phyloP scores from a whole-genome alignment of 2,113 vertebrate genomes.

The Burhinus oedicnemus region DNA sequence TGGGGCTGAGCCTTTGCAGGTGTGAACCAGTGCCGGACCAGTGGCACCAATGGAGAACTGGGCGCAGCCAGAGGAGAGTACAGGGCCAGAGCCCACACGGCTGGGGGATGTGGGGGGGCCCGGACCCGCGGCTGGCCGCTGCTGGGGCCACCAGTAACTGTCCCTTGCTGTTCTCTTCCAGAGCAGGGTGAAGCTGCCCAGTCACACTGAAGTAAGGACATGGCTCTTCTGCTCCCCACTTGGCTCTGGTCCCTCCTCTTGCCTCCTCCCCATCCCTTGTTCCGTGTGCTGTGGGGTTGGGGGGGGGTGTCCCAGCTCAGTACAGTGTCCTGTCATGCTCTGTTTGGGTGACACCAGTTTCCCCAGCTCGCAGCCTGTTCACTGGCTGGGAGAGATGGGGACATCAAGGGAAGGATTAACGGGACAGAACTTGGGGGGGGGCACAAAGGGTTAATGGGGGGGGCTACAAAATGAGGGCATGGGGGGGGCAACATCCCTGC shows the following conservation, averaged over 20 bases:
- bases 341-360: neutral
- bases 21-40: neutral
- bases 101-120: neutral
- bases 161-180: constrained; percentile 82
- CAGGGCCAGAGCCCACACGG: neutral
- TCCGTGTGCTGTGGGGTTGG: neutral
- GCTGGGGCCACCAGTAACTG: constrained; percentile 31
- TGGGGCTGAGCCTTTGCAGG: neutral
- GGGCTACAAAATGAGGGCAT: neutral
- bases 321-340: neutral
- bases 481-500: neutral
- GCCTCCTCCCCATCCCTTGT: constrained; percentile 63
- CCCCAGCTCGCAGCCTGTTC: neutral
- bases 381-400: neutral
- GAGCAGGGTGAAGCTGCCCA: constrained; percentile 84
- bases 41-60: neutral
- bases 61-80: neutral
- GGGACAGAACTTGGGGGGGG: neutral
- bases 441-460: neutral
- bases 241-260: constrained; percentile 48
- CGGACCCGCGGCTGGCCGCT: neutral
- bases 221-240: constrained; percentile 71
- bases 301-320: neutral
- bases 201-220: constrained; percentile 84
- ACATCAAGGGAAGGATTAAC: neutral